Evolutionary conservation across 1,140 invertebrate species (phyloP), one percentile per base, ranked within the genome.

Genomic region (Drosophila orosa): DNA sequence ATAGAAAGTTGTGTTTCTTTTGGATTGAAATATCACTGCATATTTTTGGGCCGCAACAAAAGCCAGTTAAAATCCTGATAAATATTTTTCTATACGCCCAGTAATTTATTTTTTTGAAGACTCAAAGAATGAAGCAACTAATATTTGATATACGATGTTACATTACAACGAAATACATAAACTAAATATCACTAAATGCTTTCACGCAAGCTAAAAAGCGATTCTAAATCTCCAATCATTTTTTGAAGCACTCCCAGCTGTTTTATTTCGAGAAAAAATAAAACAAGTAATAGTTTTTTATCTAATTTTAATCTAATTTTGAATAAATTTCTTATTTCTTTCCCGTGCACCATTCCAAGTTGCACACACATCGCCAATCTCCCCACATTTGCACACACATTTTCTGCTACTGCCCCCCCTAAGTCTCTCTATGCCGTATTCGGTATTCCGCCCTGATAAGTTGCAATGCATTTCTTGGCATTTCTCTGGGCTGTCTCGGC

Each of bases 401-500:
- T 62, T 24, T 33, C 31, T 22, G 19, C 29, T 9, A 25, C 9
- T 47, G 9, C 50, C 48, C 17, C n/a, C 44, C 22, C 17, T 39
- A n/a, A n/a, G 24, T 19, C 22, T 45, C 27, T 35, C 10, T 47
- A 55, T 24, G 39, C 37, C 33, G 58, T 39, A 45, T 55, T 68
- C 48, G 17, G 35, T 42, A 63, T 63, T 48, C 40, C 65, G 67
- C 67, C 65, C 67, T 71, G 67, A 71, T 71, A 71, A 71, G 67
- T 61, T 40, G 19, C 57, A 56, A 58, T 69, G 52, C 58, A 73
- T 80, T 74, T 62, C 65, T 63, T 80, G 80, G 65, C 65, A 67
- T 65, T 82, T 74, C 67, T 55, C 52, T 56, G 27, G 54, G 39
- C 71, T 40, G 59, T 56, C 31, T 78, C 52, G 75, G 83, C 85